Conservation (phyloP, 2,113 vertebrate genomes). For the Scytalopus superciliaris region DNA sequence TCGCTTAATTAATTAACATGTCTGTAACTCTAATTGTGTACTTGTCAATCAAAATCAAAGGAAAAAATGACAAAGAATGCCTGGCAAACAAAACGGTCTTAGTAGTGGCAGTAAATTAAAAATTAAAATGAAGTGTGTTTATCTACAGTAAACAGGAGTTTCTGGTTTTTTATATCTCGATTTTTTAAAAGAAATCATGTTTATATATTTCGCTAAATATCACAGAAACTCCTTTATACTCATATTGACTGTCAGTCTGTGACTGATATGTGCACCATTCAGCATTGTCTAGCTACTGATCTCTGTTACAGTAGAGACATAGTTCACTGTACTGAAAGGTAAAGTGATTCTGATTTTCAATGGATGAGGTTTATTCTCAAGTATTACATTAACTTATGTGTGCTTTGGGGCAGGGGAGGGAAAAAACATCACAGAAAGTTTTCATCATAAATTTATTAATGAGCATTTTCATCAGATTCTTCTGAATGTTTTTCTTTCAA, state of each 20-base stretch:
- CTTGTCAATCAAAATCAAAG: slow-evolving; percentile 36
- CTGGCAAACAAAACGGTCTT: background rate
- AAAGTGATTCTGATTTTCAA: background rate
- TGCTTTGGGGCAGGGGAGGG: background rate
- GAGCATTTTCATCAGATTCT: background rate
- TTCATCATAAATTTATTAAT: background rate
- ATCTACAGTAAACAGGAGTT: background rate
- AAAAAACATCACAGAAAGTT: background rate
- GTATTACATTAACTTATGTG: background rate
- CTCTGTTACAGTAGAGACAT: background rate
- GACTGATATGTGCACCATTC: background rate
- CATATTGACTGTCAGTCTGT: background rate
- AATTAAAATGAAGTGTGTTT: background rate
- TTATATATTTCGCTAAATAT: background rate
- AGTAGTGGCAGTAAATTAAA: background rate
- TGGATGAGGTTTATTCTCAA: background rate
- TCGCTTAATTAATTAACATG: slow-evolving; percentile 43
- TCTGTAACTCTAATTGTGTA: slow-evolving; percentile 25
- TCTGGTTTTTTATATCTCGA: background rate
- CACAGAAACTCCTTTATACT: background rate
- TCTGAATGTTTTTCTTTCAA: background rate
- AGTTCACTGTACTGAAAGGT: background rate
- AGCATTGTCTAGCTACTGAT: background rate
- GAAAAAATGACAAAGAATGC: background rate
- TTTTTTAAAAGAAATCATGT: background rate